Base-by-base conservation (phyloP, 2,113 vertebrate genomes). In the Actenoides lindsayi region DNA sequence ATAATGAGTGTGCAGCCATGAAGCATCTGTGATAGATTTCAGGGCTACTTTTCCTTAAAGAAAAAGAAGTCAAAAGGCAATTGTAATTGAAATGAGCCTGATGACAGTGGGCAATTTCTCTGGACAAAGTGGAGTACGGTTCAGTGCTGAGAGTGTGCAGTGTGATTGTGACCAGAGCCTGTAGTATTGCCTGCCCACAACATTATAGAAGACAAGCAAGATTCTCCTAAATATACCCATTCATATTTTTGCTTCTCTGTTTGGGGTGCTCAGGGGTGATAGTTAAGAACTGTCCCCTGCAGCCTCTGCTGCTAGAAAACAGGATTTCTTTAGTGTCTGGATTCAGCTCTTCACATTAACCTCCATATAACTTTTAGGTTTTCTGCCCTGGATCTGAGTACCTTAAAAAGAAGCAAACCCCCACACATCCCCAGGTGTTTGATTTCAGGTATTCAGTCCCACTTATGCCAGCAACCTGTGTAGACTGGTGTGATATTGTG, bases 351-450 rank as follows among this genome's bases (percentile, higher is more conserved):
- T 71, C 19, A 73, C 30, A 11, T 79, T 48, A 59, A n/a, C 16
- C 13, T 33, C n/a, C 6, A 4, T 60, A 33, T 33, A 27, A 39
- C 16, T 83, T 46, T 28, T 27, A 31, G 21, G 17, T 17, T 57
- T 86, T 83, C 62, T 70, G 10, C 19, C 6, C 17, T 69, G 71
- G 30, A 3, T 11, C 5, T 13, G 13, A 17, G 19, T 1, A 2
- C 20, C 30, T 21, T 50, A 33, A 53, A 48, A 20, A 33, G 33
- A 23, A 74, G 17, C 14, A 63, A 42, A 50, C 12, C 10, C 13
- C 25, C 3, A 10, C 1, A 1, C 2, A 25, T 70, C 21, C 27
- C 33, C 0, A 1, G 12, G 23, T 76, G n/a, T 31, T 73, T 83
- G 27, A 42, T 67, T 83, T 62, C 54, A 62, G 71, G 23, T 42